Base-by-base conservation (phyloP, 1,140 invertebrate genomes). In the Conopomorpha cramerella region DNA sequence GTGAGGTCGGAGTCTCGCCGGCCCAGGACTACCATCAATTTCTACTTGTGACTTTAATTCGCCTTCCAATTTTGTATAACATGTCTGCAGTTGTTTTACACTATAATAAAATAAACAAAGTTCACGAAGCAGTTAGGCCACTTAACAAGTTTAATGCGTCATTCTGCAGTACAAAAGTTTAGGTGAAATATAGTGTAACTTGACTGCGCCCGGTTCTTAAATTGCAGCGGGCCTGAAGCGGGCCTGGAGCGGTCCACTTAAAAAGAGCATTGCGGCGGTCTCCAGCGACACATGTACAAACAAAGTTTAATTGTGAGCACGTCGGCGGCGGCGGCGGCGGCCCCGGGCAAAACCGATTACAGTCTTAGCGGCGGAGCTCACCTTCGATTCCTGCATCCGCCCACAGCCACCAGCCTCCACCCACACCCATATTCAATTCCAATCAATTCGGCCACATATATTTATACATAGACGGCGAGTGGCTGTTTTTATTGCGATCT, bases 241-340 rank as follows among this genome's bases (percentile, higher is more conserved):
- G 51, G 63, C n/a, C n/a, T n/a, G n/a, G n/a, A n/a, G n/a, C n/a
- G n/a, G n/a, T 60, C 59, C 57, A 74, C 61, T 71, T 74, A 71
- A 74, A 74, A 74, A 74, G 70, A 74, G 54, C 65, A 70, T 57
- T 70, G 61, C 51, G 59, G 63, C 58, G 67, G 70, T 74, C 70
- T 71, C 70, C 45, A 67, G 70, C 58, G 70, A 71, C 65, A 72
- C 65, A 74, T 71, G 63, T 63, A 72, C 66, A 70, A 74, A 74
- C 70, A 72, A 74, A 74, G 66, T 74, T 74, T 72, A 74, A 74
- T 72, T 74, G 67, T 70, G 68, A 71, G 52, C 66, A 51, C 49
- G 58, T 62, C 56, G 60, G 32, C 34, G 31, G 36, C 12, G 19
- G 19, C 42, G 49, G 44, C 46, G 50, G 46, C 50, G 47, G 60